phyloP scores from a whole-genome alignment of 1,140 invertebrate species.

The Galendromus occidentalis region DNA sequence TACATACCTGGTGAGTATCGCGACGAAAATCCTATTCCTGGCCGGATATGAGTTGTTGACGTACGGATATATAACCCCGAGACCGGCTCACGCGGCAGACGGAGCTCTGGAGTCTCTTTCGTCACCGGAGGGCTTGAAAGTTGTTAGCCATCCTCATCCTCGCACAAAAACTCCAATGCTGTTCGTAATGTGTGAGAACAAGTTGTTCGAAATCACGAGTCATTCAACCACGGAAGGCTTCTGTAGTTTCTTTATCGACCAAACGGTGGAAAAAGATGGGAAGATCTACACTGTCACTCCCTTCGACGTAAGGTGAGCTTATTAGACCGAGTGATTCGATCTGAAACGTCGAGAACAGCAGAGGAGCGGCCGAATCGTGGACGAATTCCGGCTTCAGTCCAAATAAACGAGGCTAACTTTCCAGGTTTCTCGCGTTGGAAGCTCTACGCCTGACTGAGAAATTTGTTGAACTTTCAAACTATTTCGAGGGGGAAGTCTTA shows the following conservation, averaged over 20 bases:
- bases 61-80: too few relatives aligned
- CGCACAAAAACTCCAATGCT: not conserved
- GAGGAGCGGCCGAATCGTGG: too few relatives aligned
- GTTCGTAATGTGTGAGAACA: not conserved
- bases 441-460: not conserved
- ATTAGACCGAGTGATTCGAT: too few relatives aligned
- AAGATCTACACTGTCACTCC: not conserved
- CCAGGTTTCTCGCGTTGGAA: not conserved
- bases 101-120: too few relatives aligned
- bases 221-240: not conserved
- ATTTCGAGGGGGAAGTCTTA: not conserved
- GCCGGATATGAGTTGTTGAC: too few relatives aligned
- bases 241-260: not conserved
- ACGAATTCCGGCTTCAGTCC: too few relatives aligned
- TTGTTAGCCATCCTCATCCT: not conserved
- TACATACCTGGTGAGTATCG: too few relatives aligned
- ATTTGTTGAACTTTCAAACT: constrained; percentile 3
- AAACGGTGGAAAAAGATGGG: not conserved
- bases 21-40: too few relatives aligned
- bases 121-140: not conserved
- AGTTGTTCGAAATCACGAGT: not conserved
- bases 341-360: too few relatives aligned
- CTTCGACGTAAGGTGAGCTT: not conserved
- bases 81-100: too few relatives aligned
- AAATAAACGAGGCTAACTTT: too few relatives aligned